A percentile compares a stretch with the other conserved stretches of the same genome.
Evolutionary conservation across 2,888 invertebrate species (phyloP).

Genomic region (Drosophila atripex): DNA sequence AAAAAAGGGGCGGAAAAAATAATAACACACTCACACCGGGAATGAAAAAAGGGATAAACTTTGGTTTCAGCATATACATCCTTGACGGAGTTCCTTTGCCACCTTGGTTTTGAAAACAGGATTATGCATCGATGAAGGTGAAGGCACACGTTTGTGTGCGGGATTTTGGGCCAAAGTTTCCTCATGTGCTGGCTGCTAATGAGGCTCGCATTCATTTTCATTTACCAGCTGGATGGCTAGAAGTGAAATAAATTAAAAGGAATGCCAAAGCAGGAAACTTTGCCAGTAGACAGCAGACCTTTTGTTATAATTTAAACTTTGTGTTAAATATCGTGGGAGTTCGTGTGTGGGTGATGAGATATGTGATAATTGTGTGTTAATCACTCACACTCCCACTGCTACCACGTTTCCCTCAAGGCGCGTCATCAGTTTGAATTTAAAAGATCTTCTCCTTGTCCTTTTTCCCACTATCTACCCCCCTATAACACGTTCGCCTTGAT

Average conservation of each 20-base stretch:
- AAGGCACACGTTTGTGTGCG: constrained; percentile 9
- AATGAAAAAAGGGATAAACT: constrained; percentile 65
- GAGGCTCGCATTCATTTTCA: constrained; percentile 70
- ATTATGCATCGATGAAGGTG: constrained; percentile 66
- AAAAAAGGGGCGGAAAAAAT: constrained; percentile 34
- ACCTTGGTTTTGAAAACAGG: constrained; percentile 60
- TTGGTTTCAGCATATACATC: constrained; percentile 51
- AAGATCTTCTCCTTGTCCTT: constrained; percentile 6
- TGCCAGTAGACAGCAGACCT: constrained; percentile 3
- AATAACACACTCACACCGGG: constrained; percentile 13
- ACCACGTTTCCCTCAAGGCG: neutral
- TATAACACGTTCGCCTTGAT: constrained; percentile 26
- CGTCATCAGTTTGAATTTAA: constrained; percentile 11
- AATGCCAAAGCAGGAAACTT: constrained; percentile 26
- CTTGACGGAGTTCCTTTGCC: constrained; percentile 26
- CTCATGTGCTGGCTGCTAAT: constrained; percentile 68
- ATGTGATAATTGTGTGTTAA: constrained; percentile 32
- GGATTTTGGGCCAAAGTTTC: constrained; percentile 56
- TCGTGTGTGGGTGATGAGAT: constrained; percentile 5
- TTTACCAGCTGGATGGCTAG: constrained; percentile 54
- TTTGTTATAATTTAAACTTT: constrained; percentile 50
- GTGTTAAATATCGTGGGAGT: constrained; percentile 39
- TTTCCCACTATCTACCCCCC: neutral
- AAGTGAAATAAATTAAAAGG: constrained; percentile 55
- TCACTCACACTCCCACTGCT: constrained; percentile 4